Percentiles rank a stretch among this genome's conserved stretches.
These are phyloP conservation scores for Unio delphinus DNA, from an alignment of 2,888 invertebrate genomes.

Conservation along the genomic window DNA sequence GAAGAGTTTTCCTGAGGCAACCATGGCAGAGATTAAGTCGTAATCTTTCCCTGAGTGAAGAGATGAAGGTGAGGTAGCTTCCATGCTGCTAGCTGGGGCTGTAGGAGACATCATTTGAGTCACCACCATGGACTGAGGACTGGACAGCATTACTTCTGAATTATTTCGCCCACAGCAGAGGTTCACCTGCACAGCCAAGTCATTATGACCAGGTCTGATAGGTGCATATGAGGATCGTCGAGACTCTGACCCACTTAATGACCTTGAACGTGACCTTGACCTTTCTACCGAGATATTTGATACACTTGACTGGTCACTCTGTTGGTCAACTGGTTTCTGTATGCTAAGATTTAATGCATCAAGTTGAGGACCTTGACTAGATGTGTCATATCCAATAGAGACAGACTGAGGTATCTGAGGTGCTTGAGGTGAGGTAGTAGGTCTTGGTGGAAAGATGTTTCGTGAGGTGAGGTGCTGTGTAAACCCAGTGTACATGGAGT, in stretches of 20 bases:
- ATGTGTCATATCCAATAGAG: conserved; percentile 25
- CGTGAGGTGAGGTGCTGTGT: conserved; percentile 33
- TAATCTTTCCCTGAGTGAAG: conserved; percentile 38
- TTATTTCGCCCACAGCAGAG: conserved; percentile 41
- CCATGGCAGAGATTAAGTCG: conserved; percentile 53
- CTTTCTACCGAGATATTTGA: conserved; percentile 41
- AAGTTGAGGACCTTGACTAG: conserved; percentile 46
- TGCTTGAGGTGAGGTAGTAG: conserved; percentile 45
- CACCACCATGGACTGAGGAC: too few relatives aligned
- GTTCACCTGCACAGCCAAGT: conserved; percentile 46
- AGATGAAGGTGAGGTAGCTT: conserved; percentile 35
- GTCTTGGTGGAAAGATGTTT: conserved; percentile 31
- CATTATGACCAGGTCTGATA: not conserved
- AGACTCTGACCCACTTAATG: conserved; percentile 38
- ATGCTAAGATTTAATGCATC: conserved; percentile 58
- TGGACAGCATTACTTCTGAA: too few relatives aligned
- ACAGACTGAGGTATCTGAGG: conserved; percentile 35
- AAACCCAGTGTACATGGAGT: conserved; percentile 41
- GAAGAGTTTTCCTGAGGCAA: conserved; percentile 56
- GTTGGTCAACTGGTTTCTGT: conserved; percentile 30
- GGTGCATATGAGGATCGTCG: too few relatives aligned
- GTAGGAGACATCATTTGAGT: conserved; percentile 2
- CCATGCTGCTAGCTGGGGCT: conserved; percentile 17
- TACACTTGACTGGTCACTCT: conserved; percentile 33
- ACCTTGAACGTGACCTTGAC: conserved; percentile 40